Base-by-base conservation (phyloP, 2,888 invertebrate species). In the Penaeus monodon region DNA sequence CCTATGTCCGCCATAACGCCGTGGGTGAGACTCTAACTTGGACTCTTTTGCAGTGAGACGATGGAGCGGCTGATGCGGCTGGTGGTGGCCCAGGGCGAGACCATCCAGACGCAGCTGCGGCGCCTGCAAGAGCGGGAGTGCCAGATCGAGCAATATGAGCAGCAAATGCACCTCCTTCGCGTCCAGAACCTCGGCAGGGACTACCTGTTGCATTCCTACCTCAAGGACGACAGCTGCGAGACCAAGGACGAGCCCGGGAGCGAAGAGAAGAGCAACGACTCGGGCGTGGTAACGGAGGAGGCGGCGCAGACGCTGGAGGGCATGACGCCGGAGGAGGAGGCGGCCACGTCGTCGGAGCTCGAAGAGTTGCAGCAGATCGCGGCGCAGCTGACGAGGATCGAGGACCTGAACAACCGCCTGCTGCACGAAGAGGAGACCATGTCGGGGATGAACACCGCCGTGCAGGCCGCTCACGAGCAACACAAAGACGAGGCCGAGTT, bases 181-280 rank as follows among this genome's bases (percentile, higher is more conserved):
- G 95, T 95, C 92, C 94, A 95, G 90, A 95, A 95, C 91, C 94
- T 96, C 91, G 96, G 96, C 29, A 95, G 95, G 89, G 96, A 96
- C 92, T 96, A 96, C 92, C 93, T 96, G 79, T 93, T 96, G 27
- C 96, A 96, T 92, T 95, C 96, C 1, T 96, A 96, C 92, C 93
- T 96, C 74, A 94, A 94, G 90, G 94, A 94, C 63, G 87, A 86
- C 70, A 79, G 85, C 29, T 76, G 86, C 64, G 91, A 90, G n/a
- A 64, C 80, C 63, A 84, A 86, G 77, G 85, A 88, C 33, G 88
- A 88, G n/a, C 83, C 84, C 24, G 85, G 88, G 17, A 89, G 88
- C 29, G 90, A 90, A 66, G 90, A 91, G 66, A 90, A 90, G 81
- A 90, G 90, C 22, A 90, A 91, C 76, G 90, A 90, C 27, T 90